Conservation (phyloP, 2,113 vertebrate genomes). For the Oostethus manadensis region DNA sequence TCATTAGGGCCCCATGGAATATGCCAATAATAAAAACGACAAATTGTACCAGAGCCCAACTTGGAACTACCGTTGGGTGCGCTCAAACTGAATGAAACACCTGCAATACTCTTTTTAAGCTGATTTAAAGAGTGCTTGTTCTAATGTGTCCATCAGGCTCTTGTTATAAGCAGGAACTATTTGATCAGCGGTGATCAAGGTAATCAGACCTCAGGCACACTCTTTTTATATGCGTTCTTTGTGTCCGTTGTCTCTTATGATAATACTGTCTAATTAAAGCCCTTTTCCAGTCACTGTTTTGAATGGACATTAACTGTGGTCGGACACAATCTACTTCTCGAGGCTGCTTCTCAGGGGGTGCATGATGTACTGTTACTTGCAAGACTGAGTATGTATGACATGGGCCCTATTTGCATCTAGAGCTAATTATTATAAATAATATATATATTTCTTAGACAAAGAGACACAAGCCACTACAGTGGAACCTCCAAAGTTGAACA, state of each 20-base stretch:
- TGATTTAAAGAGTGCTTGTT: conserved; percentile 26
- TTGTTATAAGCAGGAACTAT: conserved; percentile 14
- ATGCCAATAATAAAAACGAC: too few species aligned
- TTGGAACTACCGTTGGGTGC: too few species aligned
- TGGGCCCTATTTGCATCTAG: too few species aligned
- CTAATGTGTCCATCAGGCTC: conserved; percentile 22
- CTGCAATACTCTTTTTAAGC: background rate
- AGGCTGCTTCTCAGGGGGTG: conserved; percentile 51
- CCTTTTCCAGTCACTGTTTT: background rate
- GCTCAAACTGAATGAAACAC: too few species aligned
- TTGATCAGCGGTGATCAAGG: conserved; percentile 42
- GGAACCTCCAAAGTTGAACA: too few species aligned
- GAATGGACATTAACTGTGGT: background rate
- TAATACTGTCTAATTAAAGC: conserved; percentile 1
- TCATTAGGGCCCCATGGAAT: too few species aligned
- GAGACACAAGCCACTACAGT: conserved; percentile 4
- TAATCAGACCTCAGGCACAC: background rate
- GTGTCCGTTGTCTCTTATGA: background rate
- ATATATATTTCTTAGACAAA: background rate
- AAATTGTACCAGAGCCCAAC: too few species aligned
- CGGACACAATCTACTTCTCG: conserved; percentile 13
- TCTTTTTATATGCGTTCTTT: conserved; percentile 19
- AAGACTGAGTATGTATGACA: too few species aligned
- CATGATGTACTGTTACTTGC: background rate
- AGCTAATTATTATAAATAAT: too few species aligned